Evolutionary conservation across 1,140 invertebrate species (phyloP).

Genomic region (Acromyrmex heyeri): DNA sequence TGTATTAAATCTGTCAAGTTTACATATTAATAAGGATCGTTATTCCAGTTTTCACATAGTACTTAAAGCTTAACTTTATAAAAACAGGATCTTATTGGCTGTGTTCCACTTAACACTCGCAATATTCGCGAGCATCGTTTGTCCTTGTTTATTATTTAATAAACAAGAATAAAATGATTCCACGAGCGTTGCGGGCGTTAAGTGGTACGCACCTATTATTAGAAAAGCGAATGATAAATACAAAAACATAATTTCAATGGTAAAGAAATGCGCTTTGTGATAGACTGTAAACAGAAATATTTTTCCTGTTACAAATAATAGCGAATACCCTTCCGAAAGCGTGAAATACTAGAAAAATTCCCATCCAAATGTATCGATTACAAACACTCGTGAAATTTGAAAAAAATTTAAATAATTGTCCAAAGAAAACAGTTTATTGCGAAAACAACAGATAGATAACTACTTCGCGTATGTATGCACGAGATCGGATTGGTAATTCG

Average conservation of each 20-base stretch:
- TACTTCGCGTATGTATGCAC: slow-evolving; percentile 41
- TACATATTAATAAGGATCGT: background rate
- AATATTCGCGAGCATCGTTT: too few relatives aligned
- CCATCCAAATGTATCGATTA: slow-evolving; percentile 23
- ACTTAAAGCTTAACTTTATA: background rate
- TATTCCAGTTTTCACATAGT: background rate
- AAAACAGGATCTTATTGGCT: background rate
- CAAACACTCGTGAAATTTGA: slow-evolving; percentile 57
- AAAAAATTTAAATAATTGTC: slow-evolving; percentile 62
- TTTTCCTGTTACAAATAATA: slow-evolving; percentile 12
- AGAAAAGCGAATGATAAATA: background rate
- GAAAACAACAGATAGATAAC: slow-evolving; percentile 62
- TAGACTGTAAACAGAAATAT: slow-evolving; percentile 3
- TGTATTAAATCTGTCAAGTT: background rate
- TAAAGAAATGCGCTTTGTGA: background rate
- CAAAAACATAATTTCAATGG: background rate
- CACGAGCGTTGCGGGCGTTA: too few relatives aligned
- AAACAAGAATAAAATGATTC: too few relatives aligned
- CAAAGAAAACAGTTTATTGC: slow-evolving; percentile 54
- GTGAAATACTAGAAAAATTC: slow-evolving; percentile 56
- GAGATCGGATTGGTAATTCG: slow-evolving; percentile 68
- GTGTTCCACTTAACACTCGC: too few relatives aligned
- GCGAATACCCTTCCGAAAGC: slow-evolving; percentile 10
- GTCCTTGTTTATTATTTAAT: too few relatives aligned
- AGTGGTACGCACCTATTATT: too few relatives aligned